Conservation (phyloP, 2,888 invertebrate genomes). For the Lucinisca nassula region DNA sequence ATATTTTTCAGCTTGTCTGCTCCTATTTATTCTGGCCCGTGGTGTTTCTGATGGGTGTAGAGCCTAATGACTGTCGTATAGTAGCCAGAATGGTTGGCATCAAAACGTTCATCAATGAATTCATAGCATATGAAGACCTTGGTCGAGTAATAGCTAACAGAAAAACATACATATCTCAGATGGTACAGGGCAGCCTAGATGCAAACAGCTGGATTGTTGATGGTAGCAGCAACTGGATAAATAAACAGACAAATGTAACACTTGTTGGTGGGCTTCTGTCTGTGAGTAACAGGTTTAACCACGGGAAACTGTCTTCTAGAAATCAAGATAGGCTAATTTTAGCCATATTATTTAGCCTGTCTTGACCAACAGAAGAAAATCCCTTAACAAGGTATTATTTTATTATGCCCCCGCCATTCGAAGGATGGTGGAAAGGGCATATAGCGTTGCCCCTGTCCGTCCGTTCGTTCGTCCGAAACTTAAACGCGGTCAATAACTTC, state of each 20-base stretch:
- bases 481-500: too few species aligned
- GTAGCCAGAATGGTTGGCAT: constrained; percentile 95
- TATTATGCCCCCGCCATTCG: too few species aligned
- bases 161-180: background rate
- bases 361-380: too few species aligned
- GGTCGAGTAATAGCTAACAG: constrained; percentile 76
- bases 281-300: too few species aligned
- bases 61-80: constrained; percentile 91
- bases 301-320: too few species aligned
- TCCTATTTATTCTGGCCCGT: constrained; percentile 94
- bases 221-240: constrained; percentile 53
- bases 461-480: too few species aligned
- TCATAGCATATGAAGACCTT: constrained; percentile 95
- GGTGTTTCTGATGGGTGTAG: constrained; percentile 94
- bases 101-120: constrained; percentile 97
- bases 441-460: too few species aligned
- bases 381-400: too few species aligned
- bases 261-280: constrained; percentile 74
- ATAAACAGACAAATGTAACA: constrained; percentile 51
- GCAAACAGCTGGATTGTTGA: constrained; percentile 59
- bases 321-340: too few species aligned
- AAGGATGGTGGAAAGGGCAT: too few species aligned
- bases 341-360: too few species aligned
- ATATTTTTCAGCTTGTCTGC: constrained; percentile 76
- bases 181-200: background rate